phyloP scores from a whole-genome alignment of 1,140 invertebrate genomes.

The Euura saliciscinereae region DNA sequence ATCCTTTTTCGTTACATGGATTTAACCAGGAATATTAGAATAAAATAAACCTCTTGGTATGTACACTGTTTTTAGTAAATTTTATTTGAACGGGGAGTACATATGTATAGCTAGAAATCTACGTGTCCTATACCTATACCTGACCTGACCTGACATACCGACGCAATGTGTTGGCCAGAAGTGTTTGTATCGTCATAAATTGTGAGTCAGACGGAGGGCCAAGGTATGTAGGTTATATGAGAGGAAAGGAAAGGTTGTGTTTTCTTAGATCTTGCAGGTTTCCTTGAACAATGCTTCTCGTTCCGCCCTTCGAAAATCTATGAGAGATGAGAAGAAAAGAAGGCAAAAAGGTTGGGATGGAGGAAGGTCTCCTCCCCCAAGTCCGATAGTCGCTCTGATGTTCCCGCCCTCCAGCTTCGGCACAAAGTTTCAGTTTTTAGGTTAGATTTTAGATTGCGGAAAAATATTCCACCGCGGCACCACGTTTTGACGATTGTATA shows the following conservation, averaged over 20 bases:
- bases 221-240: neutral
- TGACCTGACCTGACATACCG: no score
- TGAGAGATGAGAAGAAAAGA: neutral
- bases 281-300: neutral
- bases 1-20: no score
- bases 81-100: no score
- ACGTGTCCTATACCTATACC: no score
- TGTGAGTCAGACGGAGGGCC: neutral
- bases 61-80: no score
- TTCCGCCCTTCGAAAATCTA: neutral
- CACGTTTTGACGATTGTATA: no score
- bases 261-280: slow-evolving; percentile 4
- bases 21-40: no score
- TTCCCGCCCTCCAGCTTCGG: neutral
- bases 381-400: neutral
- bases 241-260: neutral
- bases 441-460: no score
- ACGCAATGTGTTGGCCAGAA: neutral
- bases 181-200: neutral
- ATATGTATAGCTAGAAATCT: no score
- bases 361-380: neutral
- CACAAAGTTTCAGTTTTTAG: neutral
- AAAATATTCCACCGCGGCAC: no score
- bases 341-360: neutral
- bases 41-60: no score